Evolutionary conservation across 2,888 invertebrate genomes (phyloP), one percentile per base, ranked within the genome.

Genomic region (Drosophila mercatorum): DNA sequence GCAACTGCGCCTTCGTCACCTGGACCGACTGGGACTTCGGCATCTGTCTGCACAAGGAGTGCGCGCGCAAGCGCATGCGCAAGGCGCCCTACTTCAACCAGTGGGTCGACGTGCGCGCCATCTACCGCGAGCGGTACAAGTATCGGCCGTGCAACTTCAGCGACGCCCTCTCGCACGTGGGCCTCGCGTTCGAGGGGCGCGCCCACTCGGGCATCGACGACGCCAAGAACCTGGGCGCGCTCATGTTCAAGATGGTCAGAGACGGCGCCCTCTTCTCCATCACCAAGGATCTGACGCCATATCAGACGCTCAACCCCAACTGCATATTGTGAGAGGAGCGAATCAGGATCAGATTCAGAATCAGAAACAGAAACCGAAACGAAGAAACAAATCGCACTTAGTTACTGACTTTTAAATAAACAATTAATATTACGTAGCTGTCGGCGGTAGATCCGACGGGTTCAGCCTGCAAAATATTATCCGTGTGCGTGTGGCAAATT

Each of bases 21-120:
- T 95, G 95, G 95, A 93, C 94, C 72, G 94, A 95, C 91, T 95
- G 95, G 95, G 95, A 95, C 91, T 93, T 95, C 56, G 94, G 94
- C 8, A 93, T 93, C 28, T 95, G 95, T 78, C 90, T 95, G 36
- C 92, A 93, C 56, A 94, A 94, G 80, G 95, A 95, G 89, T 94
- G 94, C 78, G 92, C 91, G 49, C 92, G 95, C n/a, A 95, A 95
- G 89, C 92, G 93, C 41, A 91, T 95, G 60, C 90, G 91, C 53
- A 94, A 94, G 80, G 93, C 94, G 11, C 89, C 92, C 14, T 93
- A 94, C 69, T 94, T 95, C 74, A 93, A 93, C 83, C 93, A 93
- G 67, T 95, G 95, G 95, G 94, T 95, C 64, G 95, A 95, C 91
- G 91, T 95, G 52, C 92, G 94, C 68, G 93, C 93, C 65, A 92